A percentile compares a stretch with the other conserved stretches of the same genome.
phyloP scores from a whole-genome alignment of 2,113 vertebrate genomes.

The Phoxinus phoxinus region DNA sequence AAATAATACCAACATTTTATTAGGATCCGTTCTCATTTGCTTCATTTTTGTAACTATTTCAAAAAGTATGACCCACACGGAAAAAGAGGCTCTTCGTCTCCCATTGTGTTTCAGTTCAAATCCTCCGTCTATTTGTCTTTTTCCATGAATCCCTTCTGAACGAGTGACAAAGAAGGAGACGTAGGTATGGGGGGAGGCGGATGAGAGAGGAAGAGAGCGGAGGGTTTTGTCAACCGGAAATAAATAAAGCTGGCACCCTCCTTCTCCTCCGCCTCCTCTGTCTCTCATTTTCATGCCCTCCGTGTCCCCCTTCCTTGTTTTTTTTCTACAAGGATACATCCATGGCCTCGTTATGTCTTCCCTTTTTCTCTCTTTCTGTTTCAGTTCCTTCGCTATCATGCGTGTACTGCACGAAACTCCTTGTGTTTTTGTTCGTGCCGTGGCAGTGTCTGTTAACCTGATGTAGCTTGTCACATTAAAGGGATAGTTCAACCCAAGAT shows the following conservation, averaged over 20 bases:
- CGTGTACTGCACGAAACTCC: not conserved
- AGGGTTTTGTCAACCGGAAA: slow-evolving; percentile 69
- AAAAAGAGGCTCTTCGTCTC: slow-evolving; percentile 7
- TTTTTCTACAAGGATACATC: slow-evolving; percentile 44
- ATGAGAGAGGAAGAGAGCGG: slow-evolving; percentile 27
- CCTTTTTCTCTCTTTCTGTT: slow-evolving; percentile 30
- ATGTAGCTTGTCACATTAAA: slow-evolving; percentile 26
- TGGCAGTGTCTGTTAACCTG: not conserved
- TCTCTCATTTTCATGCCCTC: slow-evolving; percentile 45
- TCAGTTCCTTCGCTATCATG: slow-evolving; percentile 10
- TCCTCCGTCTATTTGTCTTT: slow-evolving; percentile 31
- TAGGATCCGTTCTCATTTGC: slow-evolving; percentile 9
- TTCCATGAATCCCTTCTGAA: slow-evolving; percentile 15
- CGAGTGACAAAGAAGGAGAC: slow-evolving; percentile 41
- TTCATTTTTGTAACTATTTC: not conserved
- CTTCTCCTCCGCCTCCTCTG: slow-evolving; percentile 47
- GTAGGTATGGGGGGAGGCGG: slow-evolving; percentile 9
- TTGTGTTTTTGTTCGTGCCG: not conserved
- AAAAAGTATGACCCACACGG: not conserved
- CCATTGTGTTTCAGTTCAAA: not conserved
- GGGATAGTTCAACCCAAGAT: not conserved
- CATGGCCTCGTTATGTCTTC: slow-evolving; percentile 52
- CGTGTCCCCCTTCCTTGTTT: slow-evolving; percentile 42
- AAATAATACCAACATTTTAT: slow-evolving; percentile 28
- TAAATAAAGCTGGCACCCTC: slow-evolving; percentile 63